phyloP scores from a whole-genome alignment of 2,797 vertebrate genomes.

The Cephalopachus bancanus region DNA sequence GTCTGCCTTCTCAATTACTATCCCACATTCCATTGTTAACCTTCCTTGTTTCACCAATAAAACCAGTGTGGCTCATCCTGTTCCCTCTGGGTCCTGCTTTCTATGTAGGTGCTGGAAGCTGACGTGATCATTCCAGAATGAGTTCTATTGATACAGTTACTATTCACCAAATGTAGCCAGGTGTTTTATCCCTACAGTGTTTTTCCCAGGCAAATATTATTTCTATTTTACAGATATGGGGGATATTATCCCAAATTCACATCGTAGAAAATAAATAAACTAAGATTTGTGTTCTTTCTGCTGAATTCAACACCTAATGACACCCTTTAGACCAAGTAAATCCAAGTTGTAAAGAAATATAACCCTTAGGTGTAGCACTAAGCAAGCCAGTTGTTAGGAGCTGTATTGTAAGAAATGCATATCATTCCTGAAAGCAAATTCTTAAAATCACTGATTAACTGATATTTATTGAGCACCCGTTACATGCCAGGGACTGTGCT shows the following conservation, averaged over 20 bases:
- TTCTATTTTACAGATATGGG: not conserved
- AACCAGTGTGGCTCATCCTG: not conserved
- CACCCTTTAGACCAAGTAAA: not conserved
- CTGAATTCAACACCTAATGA: not conserved
- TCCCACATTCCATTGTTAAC: not conserved
- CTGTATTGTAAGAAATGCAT: not conserved
- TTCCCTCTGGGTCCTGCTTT: not conserved
- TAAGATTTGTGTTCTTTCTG: not conserved
- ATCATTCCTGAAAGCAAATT: not conserved
- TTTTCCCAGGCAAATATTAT: not conserved
- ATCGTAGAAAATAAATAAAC: not conserved
- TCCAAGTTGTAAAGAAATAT: slow-evolving; percentile 14
- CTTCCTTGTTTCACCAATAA: not conserved
- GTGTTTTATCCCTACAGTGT: not conserved
- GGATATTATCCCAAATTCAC: slow-evolving; percentile 1
- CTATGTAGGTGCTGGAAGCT: not conserved
- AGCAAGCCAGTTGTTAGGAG: not conserved
- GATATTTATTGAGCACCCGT: not conserved
- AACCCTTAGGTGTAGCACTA: not conserved
- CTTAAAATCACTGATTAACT: not conserved
- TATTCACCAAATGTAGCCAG: not conserved
- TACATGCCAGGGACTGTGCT: not conserved
- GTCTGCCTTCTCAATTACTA: not conserved
- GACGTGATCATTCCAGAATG: not conserved
- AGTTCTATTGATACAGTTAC: not conserved